Conservation (phyloP, 1,140 invertebrate species). For the Oryctes rhinoceros region DNA sequence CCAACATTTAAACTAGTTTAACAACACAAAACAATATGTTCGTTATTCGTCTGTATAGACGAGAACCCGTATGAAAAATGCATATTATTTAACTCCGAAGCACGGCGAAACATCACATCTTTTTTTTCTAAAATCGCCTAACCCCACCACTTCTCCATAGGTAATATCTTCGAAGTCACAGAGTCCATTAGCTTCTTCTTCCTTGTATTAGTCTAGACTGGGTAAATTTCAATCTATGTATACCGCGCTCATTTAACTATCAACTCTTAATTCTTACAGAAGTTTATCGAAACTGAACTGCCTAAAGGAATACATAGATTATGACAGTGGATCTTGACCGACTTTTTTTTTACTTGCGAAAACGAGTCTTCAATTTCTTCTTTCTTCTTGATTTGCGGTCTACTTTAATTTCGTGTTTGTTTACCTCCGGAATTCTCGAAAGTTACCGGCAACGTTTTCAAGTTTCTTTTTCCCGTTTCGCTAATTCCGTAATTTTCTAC, state of each 20-base stretch:
- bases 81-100: conserved; percentile 9
- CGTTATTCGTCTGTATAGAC: conserved; percentile 10
- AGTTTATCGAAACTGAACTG: too few species aligned
- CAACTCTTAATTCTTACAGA: too few species aligned
- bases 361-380: not conserved
- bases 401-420: not conserved
- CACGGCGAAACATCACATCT: not conserved
- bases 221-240: too few species aligned
- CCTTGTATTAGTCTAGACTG: not conserved
- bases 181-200: too few species aligned
- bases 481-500: too few species aligned
- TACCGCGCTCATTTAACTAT: too few species aligned
- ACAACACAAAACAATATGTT: conserved; percentile 33
- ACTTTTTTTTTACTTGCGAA: not conserved
- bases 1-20: conserved; percentile 49
- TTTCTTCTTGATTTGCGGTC: not conserved
- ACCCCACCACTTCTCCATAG: not conserved
- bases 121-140: not conserved
- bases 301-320: not conserved
- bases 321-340: not conserved
- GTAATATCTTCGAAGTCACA: too few species aligned
- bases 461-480: not conserved
- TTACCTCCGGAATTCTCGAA: not conserved
- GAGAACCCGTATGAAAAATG: conserved; percentile 4
- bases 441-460: not conserved